Percentiles rank a stretch among this genome's conserved stretches.
phyloP scores from a whole-genome alignment of 2,888 invertebrate species.

The Meiosimyza platycephala region DNA sequence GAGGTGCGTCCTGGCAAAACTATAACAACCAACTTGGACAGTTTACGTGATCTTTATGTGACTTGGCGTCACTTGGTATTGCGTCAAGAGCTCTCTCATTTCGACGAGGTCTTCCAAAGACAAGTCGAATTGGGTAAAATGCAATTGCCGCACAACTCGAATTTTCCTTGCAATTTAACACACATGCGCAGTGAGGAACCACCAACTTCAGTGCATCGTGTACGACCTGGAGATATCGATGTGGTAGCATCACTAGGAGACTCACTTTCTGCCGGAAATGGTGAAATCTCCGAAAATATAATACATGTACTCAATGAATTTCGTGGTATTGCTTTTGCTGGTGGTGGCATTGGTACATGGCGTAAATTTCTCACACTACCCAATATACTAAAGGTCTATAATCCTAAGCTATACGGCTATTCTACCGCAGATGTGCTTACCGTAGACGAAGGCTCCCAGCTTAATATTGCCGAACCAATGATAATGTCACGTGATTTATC shows the following conservation, averaged over 20 bases:
- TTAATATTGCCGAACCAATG: slow-evolving; percentile 64
- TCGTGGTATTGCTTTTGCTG: slow-evolving; percentile 68
- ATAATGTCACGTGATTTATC: slow-evolving; percentile 58
- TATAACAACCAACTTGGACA: slow-evolving; percentile 54
- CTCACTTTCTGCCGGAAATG: slow-evolving; percentile 72
- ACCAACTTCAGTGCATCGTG: slow-evolving; percentile 70
- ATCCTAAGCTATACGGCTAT: slow-evolving; percentile 73
- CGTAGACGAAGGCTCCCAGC: slow-evolving; percentile 51
- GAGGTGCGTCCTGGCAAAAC: slow-evolving; percentile 44
- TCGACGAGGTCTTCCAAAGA: slow-evolving; percentile 42
- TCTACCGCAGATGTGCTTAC: slow-evolving; percentile 55
- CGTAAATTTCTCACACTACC: slow-evolving; percentile 69
- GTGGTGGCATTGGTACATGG: slow-evolving; percentile 70
- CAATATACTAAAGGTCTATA: slow-evolving; percentile 74
- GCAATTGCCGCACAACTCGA: slow-evolving; percentile 52
- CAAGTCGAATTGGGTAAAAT: slow-evolving; percentile 54
- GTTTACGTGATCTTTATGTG: slow-evolving; percentile 49
- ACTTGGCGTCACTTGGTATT: slow-evolving; percentile 44
- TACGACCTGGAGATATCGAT: slow-evolving; percentile 72
- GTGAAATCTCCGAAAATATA: slow-evolving; percentile 67
- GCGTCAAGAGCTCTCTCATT: slow-evolving; percentile 41
- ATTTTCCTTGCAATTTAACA: slow-evolving; percentile 65
- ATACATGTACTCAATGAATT: slow-evolving; percentile 68
- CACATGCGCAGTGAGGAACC: slow-evolving; percentile 56
- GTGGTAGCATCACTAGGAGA: slow-evolving; percentile 73